These are phyloP conservation scores for Chrysotoxum bicinctum DNA, from an alignment of 2,888 invertebrate species.

Conservation along the genomic window DNA sequence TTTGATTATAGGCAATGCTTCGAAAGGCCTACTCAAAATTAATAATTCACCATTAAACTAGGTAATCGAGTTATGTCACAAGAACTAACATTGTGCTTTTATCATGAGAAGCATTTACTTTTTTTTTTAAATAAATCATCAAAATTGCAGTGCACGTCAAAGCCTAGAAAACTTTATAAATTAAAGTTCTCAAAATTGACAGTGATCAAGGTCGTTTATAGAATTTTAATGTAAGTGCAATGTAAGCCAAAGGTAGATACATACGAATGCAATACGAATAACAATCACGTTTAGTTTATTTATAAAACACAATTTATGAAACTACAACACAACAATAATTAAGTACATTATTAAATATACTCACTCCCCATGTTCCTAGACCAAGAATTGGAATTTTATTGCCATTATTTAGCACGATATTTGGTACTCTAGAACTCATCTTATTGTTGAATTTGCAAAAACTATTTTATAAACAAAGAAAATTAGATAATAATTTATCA, in stretches of 20 bases:
- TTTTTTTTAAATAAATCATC: no score
- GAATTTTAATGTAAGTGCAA: not conserved
- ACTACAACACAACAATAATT: not conserved
- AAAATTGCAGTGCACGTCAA: not conserved
- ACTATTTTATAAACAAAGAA: not conserved
- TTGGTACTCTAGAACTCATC: constrained; percentile 80
- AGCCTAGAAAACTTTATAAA: not conserved
- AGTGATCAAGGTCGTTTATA: constrained; percentile 6
- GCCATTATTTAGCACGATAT: constrained; percentile 85
- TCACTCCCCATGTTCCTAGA: constrained; percentile 91
- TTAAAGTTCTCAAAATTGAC: constrained; percentile 3
- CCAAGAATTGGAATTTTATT: constrained; percentile 86
- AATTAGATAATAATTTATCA: constrained; percentile 38
- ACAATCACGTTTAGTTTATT: not conserved
- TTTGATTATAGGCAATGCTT: not conserved
- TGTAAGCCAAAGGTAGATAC: no score
- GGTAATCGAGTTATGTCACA: not conserved
- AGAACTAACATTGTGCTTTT: not conserved
- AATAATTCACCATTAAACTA: not conserved
- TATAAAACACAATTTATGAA: not conserved
- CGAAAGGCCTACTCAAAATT: not conserved
- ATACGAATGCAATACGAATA: not conserved
- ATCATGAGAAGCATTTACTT: no score
- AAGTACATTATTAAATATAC: constrained; percentile 75
- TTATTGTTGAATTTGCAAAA: not conserved